These are phyloP conservation scores for Chalcosyrphus nemorum DNA, from an alignment of 2,888 invertebrate species.

Conservation along the genomic window DNA sequence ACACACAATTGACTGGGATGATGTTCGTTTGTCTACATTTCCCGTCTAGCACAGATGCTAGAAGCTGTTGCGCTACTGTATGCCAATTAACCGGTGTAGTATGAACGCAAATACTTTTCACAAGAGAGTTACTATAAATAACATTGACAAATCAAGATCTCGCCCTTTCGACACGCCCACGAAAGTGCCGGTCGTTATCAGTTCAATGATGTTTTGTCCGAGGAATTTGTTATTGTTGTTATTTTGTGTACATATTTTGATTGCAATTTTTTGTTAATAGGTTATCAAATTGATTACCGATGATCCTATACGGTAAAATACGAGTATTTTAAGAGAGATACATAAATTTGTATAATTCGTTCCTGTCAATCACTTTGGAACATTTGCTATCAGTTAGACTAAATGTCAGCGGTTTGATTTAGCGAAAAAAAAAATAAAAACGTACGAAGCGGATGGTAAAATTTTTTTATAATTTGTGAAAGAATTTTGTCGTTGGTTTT, in stretches of 20 bases:
- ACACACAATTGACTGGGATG: constrained; percentile 1
- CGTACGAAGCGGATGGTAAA: background rate
- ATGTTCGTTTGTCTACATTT: constrained; percentile 30
- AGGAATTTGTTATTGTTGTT: background rate
- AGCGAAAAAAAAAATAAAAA: background rate
- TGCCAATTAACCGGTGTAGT: background rate
- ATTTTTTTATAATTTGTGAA: background rate
- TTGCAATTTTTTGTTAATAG: constrained; percentile 34
- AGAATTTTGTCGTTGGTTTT: background rate
- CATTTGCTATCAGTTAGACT: constrained; percentile 17
- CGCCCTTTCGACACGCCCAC: constrained; percentile 61
- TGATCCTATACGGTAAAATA: constrained; percentile 18
- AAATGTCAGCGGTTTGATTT: background rate
- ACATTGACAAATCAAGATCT: constrained; percentile 30
- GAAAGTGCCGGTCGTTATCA: constrained; percentile 18
- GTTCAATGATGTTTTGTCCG: too few species aligned
- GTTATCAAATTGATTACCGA: constrained; percentile 48
- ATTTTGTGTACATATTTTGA: background rate
- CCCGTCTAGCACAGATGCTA: constrained; percentile 43
- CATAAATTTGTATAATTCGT: constrained; percentile 1
- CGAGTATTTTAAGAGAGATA: constrained; percentile 8
- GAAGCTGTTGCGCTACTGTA: background rate
- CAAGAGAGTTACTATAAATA: constrained; percentile 11
- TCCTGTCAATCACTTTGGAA: constrained; percentile 20
- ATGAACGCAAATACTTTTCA: background rate